Conservation (phyloP, 1,140 invertebrate species). For the Achatina immaculata region DNA sequence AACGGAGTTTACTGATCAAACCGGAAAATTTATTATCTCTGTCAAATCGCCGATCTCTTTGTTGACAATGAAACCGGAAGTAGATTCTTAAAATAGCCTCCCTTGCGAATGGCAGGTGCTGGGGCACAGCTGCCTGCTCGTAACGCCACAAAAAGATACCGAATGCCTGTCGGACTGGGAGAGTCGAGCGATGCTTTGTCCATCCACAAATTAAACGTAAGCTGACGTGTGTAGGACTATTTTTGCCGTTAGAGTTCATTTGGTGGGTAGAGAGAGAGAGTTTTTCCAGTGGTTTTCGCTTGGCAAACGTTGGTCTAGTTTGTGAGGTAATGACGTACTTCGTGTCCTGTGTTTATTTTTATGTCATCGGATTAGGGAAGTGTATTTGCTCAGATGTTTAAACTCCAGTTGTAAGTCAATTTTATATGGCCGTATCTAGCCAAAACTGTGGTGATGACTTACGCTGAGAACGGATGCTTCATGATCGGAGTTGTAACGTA, state of each 20-base stretch:
- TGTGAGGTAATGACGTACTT: too few species aligned
- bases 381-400: too few species aligned
- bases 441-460: too few species aligned
- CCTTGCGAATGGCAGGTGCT: conserved; percentile 17
- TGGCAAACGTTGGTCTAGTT: background rate
- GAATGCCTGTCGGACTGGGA: background rate
- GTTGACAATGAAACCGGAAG: conserved; percentile 35
- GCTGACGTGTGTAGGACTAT: background rate
- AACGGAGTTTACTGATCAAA: too few species aligned
- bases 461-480: too few species aligned
- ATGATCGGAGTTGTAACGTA: too few species aligned
- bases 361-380: too few species aligned
- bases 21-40: too few species aligned
- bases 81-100: conserved; percentile 22
- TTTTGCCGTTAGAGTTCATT: conserved; percentile 32
- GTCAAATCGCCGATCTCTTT: conserved; percentile 16
- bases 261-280: background rate
- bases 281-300: background rate
- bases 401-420: too few species aligned
- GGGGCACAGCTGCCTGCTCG: conserved; percentile 31
- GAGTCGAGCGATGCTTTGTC: conserved; percentile 29
- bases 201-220: background rate
- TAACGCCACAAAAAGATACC: conserved; percentile 39
- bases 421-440: too few species aligned
- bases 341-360: too few species aligned